A percentile compares a stretch with the other conserved stretches of the same genome.
phyloP scores from a whole-genome alignment of 1,140 invertebrate species.

The Drosophila melanica region DNA sequence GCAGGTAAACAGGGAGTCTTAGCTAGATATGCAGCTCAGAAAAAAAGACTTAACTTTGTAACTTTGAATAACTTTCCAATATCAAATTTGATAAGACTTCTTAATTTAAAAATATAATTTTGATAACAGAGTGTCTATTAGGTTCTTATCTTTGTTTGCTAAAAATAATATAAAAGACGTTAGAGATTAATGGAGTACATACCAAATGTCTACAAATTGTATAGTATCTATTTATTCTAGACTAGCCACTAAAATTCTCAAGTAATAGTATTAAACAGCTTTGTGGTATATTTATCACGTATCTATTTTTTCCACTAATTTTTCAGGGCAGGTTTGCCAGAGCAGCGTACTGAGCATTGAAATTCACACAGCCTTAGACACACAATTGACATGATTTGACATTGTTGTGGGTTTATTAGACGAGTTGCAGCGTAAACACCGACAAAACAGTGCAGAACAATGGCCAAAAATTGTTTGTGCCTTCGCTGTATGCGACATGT shows the following conservation, averaged over 20 bases:
- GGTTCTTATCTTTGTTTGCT: slow-evolving; percentile 3
- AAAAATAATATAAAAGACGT: not conserved
- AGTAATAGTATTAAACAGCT: not conserved
- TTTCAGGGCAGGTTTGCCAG: not conserved
- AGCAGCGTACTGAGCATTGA: slow-evolving; percentile 12
- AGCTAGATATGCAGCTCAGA: slow-evolving; percentile 5
- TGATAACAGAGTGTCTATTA: not conserved
- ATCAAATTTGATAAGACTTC: no score
- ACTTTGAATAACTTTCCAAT: not conserved
- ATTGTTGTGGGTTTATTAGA: slow-evolving; percentile 52
- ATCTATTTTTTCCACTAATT: no score
- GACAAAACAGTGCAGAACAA: slow-evolving; percentile 21
- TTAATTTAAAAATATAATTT: no score
- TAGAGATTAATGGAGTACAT: not conserved
- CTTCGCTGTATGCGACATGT: slow-evolving; percentile 51
- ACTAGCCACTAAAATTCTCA: not conserved
- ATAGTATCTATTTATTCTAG: no score
- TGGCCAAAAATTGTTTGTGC: slow-evolving; percentile 22
- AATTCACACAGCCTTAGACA: not conserved
- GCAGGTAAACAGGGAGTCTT: not conserved
- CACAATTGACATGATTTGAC: slow-evolving; percentile 35
- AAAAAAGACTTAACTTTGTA: not conserved
- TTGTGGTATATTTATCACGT: no score
- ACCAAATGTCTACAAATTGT: no score
- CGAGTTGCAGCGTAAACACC: slow-evolving; percentile 24